Percentiles rank a stretch among this genome's conserved stretches.
Evolutionary conservation across 2,888 invertebrate species (phyloP).

Genomic region (Papilio demoleus): DNA sequence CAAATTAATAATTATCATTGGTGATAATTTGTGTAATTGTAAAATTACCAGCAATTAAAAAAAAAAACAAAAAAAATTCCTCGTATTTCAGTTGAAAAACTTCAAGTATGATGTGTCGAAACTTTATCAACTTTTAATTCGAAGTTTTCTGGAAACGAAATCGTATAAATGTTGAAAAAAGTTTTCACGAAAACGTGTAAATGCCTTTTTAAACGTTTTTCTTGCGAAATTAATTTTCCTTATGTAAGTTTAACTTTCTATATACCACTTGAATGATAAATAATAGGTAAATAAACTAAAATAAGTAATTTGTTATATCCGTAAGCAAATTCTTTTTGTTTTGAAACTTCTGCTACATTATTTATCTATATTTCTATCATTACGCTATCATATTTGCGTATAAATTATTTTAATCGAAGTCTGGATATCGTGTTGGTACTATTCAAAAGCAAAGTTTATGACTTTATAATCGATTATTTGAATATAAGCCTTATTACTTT

Average conservation of each 20-base stretch:
- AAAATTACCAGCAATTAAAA: neutral
- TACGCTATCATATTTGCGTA: too few relatives aligned
- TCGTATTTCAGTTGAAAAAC: neutral
- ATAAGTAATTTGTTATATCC: too few relatives aligned
- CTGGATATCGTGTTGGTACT: neutral
- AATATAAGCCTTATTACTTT: neutral
- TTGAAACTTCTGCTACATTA: too few relatives aligned
- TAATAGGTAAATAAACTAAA: too few relatives aligned
- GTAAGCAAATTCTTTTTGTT: too few relatives aligned
- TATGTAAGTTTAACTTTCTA: neutral
- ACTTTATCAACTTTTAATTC: neutral
- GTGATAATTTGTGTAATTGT: too few relatives aligned
- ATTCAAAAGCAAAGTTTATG: neutral
- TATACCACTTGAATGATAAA: too few relatives aligned
- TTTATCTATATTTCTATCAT: too few relatives aligned
- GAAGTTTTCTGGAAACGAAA: neutral
- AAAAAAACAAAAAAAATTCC: neutral
- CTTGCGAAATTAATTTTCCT: neutral
- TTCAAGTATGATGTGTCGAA: neutral
- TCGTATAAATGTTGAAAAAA: neutral
- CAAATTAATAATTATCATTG: too few relatives aligned
- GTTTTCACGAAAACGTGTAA: conserved; percentile 10
- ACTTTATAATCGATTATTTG: neutral
- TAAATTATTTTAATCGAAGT: neutral
- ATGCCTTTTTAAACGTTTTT: neutral